These are phyloP conservation scores for Cryptomyrus ogoouensis DNA, from an alignment of 2,113 vertebrate genomes.

Conservation along the genomic window DNA sequence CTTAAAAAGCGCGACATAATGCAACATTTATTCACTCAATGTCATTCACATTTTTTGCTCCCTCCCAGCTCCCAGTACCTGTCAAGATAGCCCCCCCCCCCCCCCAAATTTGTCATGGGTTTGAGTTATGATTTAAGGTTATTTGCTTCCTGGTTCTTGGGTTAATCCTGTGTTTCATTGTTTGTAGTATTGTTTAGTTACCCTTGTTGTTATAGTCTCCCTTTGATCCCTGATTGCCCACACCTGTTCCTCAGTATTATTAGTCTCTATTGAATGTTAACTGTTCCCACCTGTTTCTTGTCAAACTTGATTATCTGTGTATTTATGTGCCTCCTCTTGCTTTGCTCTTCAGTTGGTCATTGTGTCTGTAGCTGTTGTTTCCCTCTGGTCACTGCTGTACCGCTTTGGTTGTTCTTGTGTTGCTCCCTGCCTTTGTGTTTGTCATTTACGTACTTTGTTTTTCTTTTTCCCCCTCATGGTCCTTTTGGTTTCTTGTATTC, in stretches of 20 bases:
- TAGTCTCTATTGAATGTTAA: background rate
- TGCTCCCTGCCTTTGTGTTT: no score
- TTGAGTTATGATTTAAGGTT: background rate
- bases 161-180: background rate
- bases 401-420: no score
- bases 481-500: no score
- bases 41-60: background rate
- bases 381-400: no score
- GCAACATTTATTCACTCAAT: background rate
- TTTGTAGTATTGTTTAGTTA: background rate
- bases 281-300: background rate
- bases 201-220: background rate
- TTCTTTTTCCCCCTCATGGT: no score
- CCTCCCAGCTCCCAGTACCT: background rate
- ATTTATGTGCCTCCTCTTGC: no score
- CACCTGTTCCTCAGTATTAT: background rate
- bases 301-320: background rate
- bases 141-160: background rate
- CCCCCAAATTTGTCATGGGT: background rate
- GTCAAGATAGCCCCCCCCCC: background rate
- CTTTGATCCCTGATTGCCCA: background rate
- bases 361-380: no score
- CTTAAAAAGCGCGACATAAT: background rate
- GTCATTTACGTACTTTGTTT: no score
- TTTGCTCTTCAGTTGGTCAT: no score